Percentiles rank a stretch among this genome's conserved stretches.
These are phyloP conservation scores for Seira musarum DNA, from an alignment of 2,888 invertebrate genomes.

Conservation along the genomic window DNA sequence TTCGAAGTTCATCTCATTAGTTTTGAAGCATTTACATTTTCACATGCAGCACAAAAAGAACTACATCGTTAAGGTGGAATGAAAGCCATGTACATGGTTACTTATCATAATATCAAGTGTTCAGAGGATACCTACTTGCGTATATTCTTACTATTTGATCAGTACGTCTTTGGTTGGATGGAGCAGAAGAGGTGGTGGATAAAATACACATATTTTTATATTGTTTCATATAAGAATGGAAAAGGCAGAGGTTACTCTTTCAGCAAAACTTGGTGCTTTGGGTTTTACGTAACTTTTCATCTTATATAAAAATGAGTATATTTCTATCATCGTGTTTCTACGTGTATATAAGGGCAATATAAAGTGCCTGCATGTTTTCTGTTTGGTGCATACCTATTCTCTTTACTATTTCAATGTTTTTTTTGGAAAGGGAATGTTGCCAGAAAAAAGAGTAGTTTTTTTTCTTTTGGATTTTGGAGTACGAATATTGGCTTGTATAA, in stretches of 20 bases:
- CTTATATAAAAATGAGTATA: neutral
- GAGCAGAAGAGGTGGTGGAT: neutral
- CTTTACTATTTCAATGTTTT: neutral
- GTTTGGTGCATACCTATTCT: neutral
- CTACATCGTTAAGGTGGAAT: neutral
- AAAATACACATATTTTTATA: neutral
- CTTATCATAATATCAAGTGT: neutral
- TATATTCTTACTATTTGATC: too few relatives aligned
- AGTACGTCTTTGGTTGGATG: neutral
- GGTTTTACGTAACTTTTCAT: neutral
- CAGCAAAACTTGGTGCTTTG: neutral
- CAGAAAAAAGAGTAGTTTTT: neutral
- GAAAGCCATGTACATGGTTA: neutral
- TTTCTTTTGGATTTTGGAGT: too few relatives aligned
- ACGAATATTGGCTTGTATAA: too few relatives aligned
- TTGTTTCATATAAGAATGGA: neutral
- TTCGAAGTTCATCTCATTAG: too few relatives aligned
- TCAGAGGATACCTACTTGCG: too few relatives aligned
- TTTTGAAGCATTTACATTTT: neutral
- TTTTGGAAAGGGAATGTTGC: constrained; percentile 12
- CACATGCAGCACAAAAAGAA: neutral
- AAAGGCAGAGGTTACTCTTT: constrained; percentile 1
- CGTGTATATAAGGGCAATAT: neutral
- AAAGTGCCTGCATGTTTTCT: neutral
- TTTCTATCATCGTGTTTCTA: too few relatives aligned